Evolutionary conservation across 2,888 invertebrate genomes (phyloP).

Genomic region (Drosophila peninsularis): DNA sequence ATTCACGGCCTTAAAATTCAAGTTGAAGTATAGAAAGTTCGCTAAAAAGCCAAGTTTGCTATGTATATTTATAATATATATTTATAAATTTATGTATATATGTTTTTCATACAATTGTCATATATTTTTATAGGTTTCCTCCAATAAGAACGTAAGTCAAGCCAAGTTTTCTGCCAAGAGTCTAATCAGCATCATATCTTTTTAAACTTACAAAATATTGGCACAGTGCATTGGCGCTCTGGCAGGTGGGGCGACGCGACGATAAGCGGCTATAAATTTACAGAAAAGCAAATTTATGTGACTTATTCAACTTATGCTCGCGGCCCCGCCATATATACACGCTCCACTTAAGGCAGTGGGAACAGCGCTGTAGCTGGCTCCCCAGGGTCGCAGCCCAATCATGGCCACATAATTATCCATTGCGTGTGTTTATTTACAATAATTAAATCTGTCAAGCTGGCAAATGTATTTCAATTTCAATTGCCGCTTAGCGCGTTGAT

Average conservation of each 20-base stretch:
- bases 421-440: slow-evolving; percentile 59
- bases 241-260: slow-evolving; percentile 16
- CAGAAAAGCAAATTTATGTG: slow-evolving; percentile 16
- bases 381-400: slow-evolving; percentile 29
- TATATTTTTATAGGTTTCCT: background rate
- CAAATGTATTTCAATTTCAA: slow-evolving; percentile 60
- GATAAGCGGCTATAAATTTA: slow-evolving; percentile 36
- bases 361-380: background rate
- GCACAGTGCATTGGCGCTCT: slow-evolving; percentile 8
- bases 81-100: too few relatives aligned
- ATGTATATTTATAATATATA: too few relatives aligned
- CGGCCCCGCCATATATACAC: background rate
- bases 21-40: background rate
- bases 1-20: background rate
- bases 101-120: too few relatives aligned
- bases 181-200: slow-evolving; percentile 3
- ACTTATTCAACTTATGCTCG: slow-evolving; percentile 10
- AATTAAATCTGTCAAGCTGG: slow-evolving; percentile 73
- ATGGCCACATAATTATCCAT: slow-evolving; percentile 57
- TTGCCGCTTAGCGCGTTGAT: slow-evolving; percentile 28
- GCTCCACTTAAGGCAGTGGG: slow-evolving; percentile 16
- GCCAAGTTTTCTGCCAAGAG: slow-evolving; percentile 11
- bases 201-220: slow-evolving; percentile 3
- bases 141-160: background rate
- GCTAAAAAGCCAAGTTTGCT: background rate